Evolutionary conservation across 2,888 invertebrate genomes (phyloP).

Genomic region (Steinernema scapterisci): DNA sequence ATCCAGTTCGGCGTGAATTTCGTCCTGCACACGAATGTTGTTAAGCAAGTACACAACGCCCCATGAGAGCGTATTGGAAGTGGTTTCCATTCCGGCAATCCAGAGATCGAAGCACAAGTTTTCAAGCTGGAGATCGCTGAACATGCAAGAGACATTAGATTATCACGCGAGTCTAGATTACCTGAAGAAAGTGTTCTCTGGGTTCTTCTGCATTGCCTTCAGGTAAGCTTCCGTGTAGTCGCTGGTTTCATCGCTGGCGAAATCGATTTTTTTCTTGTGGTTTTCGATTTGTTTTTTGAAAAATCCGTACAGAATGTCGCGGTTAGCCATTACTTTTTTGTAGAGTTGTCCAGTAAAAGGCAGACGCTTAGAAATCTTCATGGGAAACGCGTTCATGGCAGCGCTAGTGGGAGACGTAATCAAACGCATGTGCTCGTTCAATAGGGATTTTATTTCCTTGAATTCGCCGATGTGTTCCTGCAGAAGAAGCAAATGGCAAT

Average conservation of each 20-base stretch:
- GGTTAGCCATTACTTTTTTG: conserved; percentile 5
- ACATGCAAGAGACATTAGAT: neutral
- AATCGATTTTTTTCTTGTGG: conserved; percentile 40
- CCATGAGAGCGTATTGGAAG: conserved; percentile 48
- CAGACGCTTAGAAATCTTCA: neutral
- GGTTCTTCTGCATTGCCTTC: conserved; percentile 42
- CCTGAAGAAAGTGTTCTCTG: neutral
- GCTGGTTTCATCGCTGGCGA: conserved; percentile 19
- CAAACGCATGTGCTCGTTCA: neutral
- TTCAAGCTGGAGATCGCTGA: conserved; percentile 37
- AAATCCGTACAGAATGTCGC: conserved; percentile 41
- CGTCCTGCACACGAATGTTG: conserved; percentile 38
- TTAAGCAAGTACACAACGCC: conserved; percentile 41
- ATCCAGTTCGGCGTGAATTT: conserved; percentile 47
- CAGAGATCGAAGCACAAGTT: conserved; percentile 51
- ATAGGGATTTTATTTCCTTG: neutral
- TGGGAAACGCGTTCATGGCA: neutral
- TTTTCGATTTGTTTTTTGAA: conserved; percentile 45
- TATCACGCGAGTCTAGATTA: neutral
- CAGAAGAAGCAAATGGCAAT: neutral
- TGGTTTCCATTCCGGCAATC: conserved; percentile 54
- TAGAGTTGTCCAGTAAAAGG: neutral
- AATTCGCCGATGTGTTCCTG: neutral
- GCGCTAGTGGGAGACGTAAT: neutral
- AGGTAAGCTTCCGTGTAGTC: conserved; percentile 45